Base-by-base conservation (phyloP, 1,140 invertebrate species). In the Heliconius melpomene region DNA sequence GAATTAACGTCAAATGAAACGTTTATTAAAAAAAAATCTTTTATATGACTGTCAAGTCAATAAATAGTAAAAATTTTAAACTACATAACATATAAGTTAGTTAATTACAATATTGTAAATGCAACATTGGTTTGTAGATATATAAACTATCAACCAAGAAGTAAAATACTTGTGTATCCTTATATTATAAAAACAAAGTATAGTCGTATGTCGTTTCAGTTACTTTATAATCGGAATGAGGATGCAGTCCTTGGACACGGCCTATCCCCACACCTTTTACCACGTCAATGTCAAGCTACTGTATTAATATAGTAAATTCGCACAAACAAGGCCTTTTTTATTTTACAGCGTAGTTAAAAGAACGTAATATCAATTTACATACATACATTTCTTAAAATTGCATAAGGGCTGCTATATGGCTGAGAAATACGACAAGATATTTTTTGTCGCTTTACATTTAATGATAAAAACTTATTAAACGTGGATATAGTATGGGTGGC, bases 261-360 rank as follows among this genome's bases (percentile, higher is more conserved):
- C 79, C 79, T 80, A 80, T 80, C 73, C 73, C 71, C 46, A 50
- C n/a, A 20, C 79, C 75, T 80, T 80, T 81, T 78, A 81, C 75
- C 74, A 74, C 36, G 26, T 23, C 79, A 81, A 81, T 81, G 79
- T 78, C 79, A 81, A 81, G 38, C 52, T 23, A 70, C 36, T 75
- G 74, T 36, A 72, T 76, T 72, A 38, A 72, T 76, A 80, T 73
- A 75, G 74, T 36, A 26, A 72, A 54, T 29, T 72, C 46, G 29
- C 20, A 60, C 29, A 72, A 54, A 54, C 50, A 50, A 29, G 32
- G n/a, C 23, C 52, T 40, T 78, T 70, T 79, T 74, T 74, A 74
- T 52, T 74, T 72, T 36, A 72, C n/a, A 71, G 23, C 23, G 60
- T 38, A 75, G 32, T 38, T 40, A 60, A 29, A 60, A n/a, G 32